Evolutionary conservation across 2,113 vertebrate genomes (phyloP), one percentile per base, ranked within the genome.

Genomic region (Cheirogaleus medius): DNA sequence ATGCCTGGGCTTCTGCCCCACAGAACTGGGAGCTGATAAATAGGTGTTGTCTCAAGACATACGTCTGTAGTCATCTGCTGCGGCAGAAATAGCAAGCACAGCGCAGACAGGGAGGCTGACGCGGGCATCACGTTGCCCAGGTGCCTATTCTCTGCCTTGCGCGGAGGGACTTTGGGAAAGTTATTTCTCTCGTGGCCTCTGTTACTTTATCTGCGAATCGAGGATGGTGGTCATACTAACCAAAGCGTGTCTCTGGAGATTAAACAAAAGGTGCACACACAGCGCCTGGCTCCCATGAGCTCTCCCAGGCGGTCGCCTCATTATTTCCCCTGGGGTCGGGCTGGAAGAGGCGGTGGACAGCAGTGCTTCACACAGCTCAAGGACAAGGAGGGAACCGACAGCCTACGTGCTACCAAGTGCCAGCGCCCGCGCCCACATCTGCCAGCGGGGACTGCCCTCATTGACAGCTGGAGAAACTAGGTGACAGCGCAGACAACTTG

Each of bases 221-320:
- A 25, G 42, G 29, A 5, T 66, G 39, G 42, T 29, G 34, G 69
- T 2, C 5, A 32, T 2, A 4, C 8, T 34, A 11, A 13, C 12
- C 12, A 34, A 18, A 52, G 60, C 42, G 15, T 6, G 32, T 0
- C 3, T 6, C 69, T 20, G 37, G 25, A 23, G 29, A 21, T 23
- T 23, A n/a, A 60, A 27, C 2, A 34, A 58, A 11, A 76, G 29
- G 27, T 3, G 0, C 20, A 0, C 6, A 37, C 7, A 3, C 34
- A 7, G 42, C 2, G 37, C 11, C 15, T 66, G 56, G 37, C 21
- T 86, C 34, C 3, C 8, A 6, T 34, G 44, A 10, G 27, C 39
- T n/a, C 64, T 64, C 52, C 52, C 1, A 9, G 29, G 39, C 5
- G 8, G 58, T 14, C 5, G 71, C n/a, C 42, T 21, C 69, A 58